Evolutionary conservation across 2,113 vertebrate genomes (phyloP), one percentile per base, ranked within the genome.

Genomic region (Laterallus jamaicensis): DNA sequence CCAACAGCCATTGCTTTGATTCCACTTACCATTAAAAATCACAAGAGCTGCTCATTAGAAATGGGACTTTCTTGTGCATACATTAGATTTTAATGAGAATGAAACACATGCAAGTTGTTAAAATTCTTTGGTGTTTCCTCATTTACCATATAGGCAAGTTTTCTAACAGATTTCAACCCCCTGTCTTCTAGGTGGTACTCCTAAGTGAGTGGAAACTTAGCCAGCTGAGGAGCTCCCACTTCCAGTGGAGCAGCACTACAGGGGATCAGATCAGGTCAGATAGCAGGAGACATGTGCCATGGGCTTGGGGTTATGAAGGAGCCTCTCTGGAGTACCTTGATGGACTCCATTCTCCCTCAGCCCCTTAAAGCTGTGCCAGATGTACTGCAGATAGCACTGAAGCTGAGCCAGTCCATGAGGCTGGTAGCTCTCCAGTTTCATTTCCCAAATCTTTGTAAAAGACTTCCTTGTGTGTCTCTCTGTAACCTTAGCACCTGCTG

Each of bases 281-380:
- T 0, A 6, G 25, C 12, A 35, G 62, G 42, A 78, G 24, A 9
- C 0, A 0, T 5, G 29, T 26, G 6, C 21, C 0, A 1, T 5
- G 29, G 26, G 6, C 19, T 58, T 60, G 22, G 47, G 62, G 52
- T 31, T 86, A 26, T 63, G 22, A 59, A 37, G 14, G 68, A 71
- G 40, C n/a, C 26, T 87, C 35, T 66, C 55, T 58, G 64, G 63
- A 47, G 15, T 67, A 7, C 47, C 52, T 31, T 21, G 14, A 6
- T 24, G 50, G 50, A 14, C 35, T 64, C 25, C 22, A 3, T 54
- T 60, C 62, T 86, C 68, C 69, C 37, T 82, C 68, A 62, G 58
- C 42, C 55, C n/a, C 31, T 81, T 28, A 18, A 29, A 66, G 13
- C 35, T 42, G 42, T n/a, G 35, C 71, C 69, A 86, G 9, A 21